Percentiles rank a stretch among this genome's conserved stretches.
Conservation (phyloP, 1,140 invertebrate species). For the Mycetomoellerius zeteki region DNA sequence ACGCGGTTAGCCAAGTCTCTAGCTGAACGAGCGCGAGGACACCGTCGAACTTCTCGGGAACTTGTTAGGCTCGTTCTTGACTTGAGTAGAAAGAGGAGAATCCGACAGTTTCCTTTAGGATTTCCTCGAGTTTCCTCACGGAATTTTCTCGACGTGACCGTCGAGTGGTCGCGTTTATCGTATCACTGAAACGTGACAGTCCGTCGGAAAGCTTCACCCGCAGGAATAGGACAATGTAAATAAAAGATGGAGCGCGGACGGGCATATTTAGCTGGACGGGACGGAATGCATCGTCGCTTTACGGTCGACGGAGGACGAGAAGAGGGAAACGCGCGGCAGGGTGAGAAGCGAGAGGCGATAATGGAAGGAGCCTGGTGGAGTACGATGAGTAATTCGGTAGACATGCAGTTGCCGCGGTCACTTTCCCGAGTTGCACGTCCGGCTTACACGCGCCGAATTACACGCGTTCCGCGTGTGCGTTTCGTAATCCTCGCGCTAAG, state of each 20-base stretch:
- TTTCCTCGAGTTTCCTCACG: neutral
- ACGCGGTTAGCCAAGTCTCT: neutral
- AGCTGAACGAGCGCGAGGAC: neutral
- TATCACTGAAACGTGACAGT: constrained; percentile 14
- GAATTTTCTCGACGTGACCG: neutral
- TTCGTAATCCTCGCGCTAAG: constrained; percentile 22
- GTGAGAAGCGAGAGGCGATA: neutral
- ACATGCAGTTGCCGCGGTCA: constrained; percentile 16
- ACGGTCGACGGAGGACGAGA: neutral
- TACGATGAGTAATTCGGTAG: constrained; percentile 42
- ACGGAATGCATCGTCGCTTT: constrained; percentile 30
- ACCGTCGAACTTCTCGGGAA: neutral
- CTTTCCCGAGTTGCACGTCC: constrained; percentile 40
- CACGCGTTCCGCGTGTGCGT: neutral
- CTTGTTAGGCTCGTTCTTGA: neutral
- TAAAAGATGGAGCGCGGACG: constrained; percentile 10
- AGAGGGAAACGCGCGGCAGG: neutral
- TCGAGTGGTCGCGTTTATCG: neutral
- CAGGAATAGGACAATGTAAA: constrained; percentile 15
- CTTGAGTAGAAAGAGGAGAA: neutral
- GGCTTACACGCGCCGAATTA: neutral
- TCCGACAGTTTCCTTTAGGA: neutral
- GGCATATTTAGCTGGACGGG: constrained; percentile 37
- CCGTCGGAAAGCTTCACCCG: neutral
- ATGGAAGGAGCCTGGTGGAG: neutral